These are phyloP conservation scores for Hippocampus zosterae DNA, from an alignment of 2,113 vertebrate genomes.

Conservation along the genomic window DNA sequence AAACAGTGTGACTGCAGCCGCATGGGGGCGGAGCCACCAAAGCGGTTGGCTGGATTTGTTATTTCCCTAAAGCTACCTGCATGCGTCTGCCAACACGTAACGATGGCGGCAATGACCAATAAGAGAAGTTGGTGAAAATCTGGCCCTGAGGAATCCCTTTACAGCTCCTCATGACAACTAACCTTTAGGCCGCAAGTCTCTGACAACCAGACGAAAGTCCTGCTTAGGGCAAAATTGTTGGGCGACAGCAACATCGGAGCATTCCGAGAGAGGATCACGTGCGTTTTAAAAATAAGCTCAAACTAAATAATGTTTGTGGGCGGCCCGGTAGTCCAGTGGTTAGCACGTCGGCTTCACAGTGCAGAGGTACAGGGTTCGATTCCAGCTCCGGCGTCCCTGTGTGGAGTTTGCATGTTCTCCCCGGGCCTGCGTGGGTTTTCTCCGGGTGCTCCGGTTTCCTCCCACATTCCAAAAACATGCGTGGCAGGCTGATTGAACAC, in stretches of 20 bases:
- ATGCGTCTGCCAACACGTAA: conserved; percentile 3
- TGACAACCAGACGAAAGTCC: neutral
- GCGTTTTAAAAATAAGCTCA: too few species aligned
- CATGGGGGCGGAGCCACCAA: conserved; percentile 40
- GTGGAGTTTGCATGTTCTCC: too few species aligned
- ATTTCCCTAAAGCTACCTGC: conserved; percentile 5
- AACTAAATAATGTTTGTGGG: too few species aligned
- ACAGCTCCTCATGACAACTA: neutral
- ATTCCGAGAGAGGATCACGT: too few species aligned
- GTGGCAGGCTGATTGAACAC: too few species aligned
- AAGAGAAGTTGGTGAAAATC: neutral
- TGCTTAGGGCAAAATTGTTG: neutral
- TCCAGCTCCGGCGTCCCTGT: too few species aligned
- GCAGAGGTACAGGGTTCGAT: too few species aligned
- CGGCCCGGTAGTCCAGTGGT: too few species aligned
- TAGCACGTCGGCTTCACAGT: too few species aligned
- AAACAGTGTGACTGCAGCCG: conserved; percentile 31
- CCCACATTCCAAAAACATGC: too few species aligned
- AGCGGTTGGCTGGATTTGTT: neutral
- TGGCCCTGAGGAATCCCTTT: conserved; percentile 6
- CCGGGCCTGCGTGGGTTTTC: too few species aligned
- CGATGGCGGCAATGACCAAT: neutral
- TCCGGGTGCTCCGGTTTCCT: too few species aligned
- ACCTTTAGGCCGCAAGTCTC: neutral
- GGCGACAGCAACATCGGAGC: neutral